Conservation (phyloP, 2,113 vertebrate genomes). For the Leptocoma aspasia region DNA sequence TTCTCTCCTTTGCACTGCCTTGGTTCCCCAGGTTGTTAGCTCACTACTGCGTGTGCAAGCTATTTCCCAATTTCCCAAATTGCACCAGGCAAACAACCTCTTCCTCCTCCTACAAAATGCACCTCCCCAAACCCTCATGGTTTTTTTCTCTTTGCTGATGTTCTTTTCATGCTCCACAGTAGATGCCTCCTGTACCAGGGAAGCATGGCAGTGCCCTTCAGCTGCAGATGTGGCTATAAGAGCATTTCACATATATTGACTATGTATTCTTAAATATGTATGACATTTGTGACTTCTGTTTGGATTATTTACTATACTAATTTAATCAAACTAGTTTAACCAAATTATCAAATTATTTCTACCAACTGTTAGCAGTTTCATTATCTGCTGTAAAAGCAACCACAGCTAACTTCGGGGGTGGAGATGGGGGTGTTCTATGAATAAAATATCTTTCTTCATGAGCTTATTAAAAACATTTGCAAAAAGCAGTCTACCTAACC, state of each 20-base stretch:
- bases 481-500: background rate
- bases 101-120: background rate
- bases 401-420: background rate
- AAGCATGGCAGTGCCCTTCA: background rate
- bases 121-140: background rate
- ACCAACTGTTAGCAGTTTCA: background rate
- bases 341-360: background rate
- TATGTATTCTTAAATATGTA: background rate
- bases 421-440: background rate
- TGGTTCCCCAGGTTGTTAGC: background rate
- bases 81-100: background rate
- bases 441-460: background rate
- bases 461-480: background rate
- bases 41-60: background rate
- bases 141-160: background rate
- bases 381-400: background rate
- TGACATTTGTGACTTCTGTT: background rate
- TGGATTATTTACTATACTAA: background rate
- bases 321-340: conserved; percentile 14
- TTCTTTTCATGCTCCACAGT: background rate
- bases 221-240: background rate
- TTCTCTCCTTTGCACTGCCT: background rate
- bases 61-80: background rate
- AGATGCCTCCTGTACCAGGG: background rate
- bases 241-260: background rate